A percentile compares a stretch with the other conserved stretches of the same genome.
Conservation (phyloP, 2,797 vertebrate genomes). For the Acanthopagrus latus region DNA sequence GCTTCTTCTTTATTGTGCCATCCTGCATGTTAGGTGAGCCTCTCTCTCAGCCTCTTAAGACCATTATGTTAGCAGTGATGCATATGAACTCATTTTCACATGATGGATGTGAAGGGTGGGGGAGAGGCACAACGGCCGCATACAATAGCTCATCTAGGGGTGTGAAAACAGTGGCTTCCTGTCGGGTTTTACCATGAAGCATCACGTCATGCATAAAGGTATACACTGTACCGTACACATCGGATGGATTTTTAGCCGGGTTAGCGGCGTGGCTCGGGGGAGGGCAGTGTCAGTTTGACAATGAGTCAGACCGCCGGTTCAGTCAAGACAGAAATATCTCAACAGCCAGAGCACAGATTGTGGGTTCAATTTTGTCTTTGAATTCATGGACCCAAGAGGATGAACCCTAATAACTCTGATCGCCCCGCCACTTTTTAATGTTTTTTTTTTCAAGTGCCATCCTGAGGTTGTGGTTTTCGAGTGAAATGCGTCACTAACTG, state of each 20-base stretch:
- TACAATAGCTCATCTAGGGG: conserved; percentile 39
- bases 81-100: conserved; percentile 71
- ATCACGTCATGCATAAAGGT: neutral
- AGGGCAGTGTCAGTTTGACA: neutral
- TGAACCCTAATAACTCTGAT: neutral
- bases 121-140: conserved; percentile 38
- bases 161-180: conserved; percentile 55
- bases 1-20: conserved; percentile 65
- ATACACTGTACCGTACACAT: neutral
- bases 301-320: neutral
- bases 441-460: neutral
- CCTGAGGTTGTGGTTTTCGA: neutral
- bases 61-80: conserved; percentile 75
- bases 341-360: neutral
- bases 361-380: neutral
- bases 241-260: neutral
- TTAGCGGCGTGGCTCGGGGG: neutral
- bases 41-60: conserved; percentile 67
- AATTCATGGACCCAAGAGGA: neutral
- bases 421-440: neutral
- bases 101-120: conserved; percentile 64
- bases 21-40: conserved; percentile 70
- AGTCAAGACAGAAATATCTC: conserved; percentile 1
- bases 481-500: neutral
- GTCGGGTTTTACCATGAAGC: conserved; percentile 39